Percentiles rank a stretch among this genome's conserved stretches.
phyloP scores from a whole-genome alignment of 2,888 invertebrate genomes.

The Scaptomyza caliginosa region DNA sequence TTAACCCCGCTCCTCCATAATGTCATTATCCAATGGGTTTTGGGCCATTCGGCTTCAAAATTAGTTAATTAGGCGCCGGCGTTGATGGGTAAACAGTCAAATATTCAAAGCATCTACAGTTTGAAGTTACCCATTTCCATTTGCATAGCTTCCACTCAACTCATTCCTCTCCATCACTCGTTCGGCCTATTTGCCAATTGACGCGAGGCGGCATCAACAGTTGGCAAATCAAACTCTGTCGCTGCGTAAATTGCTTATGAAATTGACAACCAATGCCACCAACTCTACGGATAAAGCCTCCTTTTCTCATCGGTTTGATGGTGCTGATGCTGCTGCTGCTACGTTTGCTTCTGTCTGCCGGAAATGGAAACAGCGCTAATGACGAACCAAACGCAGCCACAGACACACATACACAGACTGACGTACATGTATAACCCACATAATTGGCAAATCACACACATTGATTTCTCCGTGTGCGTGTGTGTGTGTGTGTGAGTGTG shows the following conservation, averaged over 20 bases:
- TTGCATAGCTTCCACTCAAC: neutral
- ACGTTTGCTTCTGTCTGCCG: constrained; percentile 67
- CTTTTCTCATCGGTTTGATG: neutral
- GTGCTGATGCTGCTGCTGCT: constrained; percentile 10
- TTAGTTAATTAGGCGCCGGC: constrained; percentile 74
- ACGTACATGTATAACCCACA: constrained; percentile 67
- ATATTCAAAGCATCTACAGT: constrained; percentile 28
- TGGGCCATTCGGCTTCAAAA: constrained; percentile 41
- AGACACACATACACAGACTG: constrained; percentile 13
- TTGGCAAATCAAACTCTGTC: constrained; percentile 73
- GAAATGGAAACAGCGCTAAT: constrained; percentile 80
- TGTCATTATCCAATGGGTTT: constrained; percentile 40
- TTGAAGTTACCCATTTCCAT: constrained; percentile 26
- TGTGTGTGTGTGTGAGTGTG: neutral
- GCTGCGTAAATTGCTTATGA: constrained; percentile 79
- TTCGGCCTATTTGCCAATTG: constrained; percentile 25
- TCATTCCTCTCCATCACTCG: too few species aligned
- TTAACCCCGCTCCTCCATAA: constrained; percentile 24
- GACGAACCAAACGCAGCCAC: constrained; percentile 68
- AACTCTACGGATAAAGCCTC: constrained; percentile 23
- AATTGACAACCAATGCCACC: constrained; percentile 74
- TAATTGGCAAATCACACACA: constrained; percentile 80
- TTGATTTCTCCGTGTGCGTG: constrained; percentile 67
- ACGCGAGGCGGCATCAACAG: constrained; percentile 66
- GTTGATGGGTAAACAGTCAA: constrained; percentile 43